A percentile compares a stretch with the other conserved stretches of the same genome.
Conservation (phyloP, 2,797 vertebrate genomes). For the Cyclura pinguis region DNA sequence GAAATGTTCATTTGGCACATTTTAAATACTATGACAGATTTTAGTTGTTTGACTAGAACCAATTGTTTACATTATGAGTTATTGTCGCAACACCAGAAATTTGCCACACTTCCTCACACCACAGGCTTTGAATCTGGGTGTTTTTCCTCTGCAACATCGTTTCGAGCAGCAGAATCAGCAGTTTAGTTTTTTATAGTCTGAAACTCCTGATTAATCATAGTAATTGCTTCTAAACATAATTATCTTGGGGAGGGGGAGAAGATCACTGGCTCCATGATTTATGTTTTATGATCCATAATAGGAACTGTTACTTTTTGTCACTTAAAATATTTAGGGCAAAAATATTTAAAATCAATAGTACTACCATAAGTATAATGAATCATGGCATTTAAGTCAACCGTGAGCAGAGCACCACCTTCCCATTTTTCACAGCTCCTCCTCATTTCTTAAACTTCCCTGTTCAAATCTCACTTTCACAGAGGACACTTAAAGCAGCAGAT, state of each 20-base stretch:
- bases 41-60: slow-evolving; percentile 77
- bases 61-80: slow-evolving; percentile 80
- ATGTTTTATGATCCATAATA: slow-evolving; percentile 20
- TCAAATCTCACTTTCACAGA: background rate
- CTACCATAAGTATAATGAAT: background rate
- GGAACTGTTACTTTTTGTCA: slow-evolving; percentile 21
- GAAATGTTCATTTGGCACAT: slow-evolving; percentile 73
- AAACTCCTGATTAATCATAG: slow-evolving; percentile 57
- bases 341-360: slow-evolving; percentile 14
- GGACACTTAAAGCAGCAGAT: too few relatives aligned
- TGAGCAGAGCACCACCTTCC: background rate
- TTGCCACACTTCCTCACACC: slow-evolving; percentile 77
- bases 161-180: slow-evolving; percentile 50
- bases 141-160: slow-evolving; percentile 59
- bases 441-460: background rate
- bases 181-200: slow-evolving; percentile 29
- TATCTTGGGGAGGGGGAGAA: slow-evolving; percentile 54
- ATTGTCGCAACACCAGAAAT: slow-evolving; percentile 76
- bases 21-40: slow-evolving; percentile 68
- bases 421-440: background rate
- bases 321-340: slow-evolving; percentile 26
- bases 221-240: slow-evolving; percentile 42
- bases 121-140: slow-evolving; percentile 61
- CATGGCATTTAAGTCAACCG: background rate
- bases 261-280: slow-evolving; percentile 29